Percentiles rank a stretch among this genome's conserved stretches.
Conservation (phyloP, 2,113 vertebrate species). For the Arothron firmamentum region DNA sequence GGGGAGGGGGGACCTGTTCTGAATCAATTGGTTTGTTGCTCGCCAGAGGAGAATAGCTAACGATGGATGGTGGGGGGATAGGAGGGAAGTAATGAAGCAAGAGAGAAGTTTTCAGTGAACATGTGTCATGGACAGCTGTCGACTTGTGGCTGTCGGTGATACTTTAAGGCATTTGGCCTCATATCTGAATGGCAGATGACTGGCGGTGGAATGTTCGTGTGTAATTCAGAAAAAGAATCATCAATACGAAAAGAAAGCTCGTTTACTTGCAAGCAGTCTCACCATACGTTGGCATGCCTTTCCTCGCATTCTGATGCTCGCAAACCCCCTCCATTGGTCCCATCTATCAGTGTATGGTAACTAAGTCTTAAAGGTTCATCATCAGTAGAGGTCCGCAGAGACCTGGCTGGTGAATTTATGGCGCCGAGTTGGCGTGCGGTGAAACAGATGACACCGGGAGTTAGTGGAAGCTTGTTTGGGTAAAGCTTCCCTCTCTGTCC, state of each 20-base stretch:
- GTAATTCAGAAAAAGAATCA: neutral
- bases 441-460: slow-evolving; percentile 38
- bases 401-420: slow-evolving; percentile 40
- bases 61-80: slow-evolving; percentile 14
- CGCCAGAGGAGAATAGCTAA: slow-evolving; percentile 20
- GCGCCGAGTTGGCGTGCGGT: slow-evolving; percentile 37
- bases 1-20: slow-evolving; percentile 45
- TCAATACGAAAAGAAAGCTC: too few relatives aligned
- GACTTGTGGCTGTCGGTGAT: slow-evolving; percentile 36
- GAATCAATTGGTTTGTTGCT: slow-evolving; percentile 10
- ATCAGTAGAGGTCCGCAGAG: slow-evolving; percentile 26
- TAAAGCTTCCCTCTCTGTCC: slow-evolving; percentile 37
- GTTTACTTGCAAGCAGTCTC: too few relatives aligned
- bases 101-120: slow-evolving; percentile 41
- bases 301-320: neutral
- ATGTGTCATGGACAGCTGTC: slow-evolving; percentile 67
- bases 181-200: slow-evolving; percentile 17
- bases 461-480: slow-evolving; percentile 42
- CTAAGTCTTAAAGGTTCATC: slow-evolving; percentile 28
- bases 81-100: slow-evolving; percentile 59
- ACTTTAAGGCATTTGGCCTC: slow-evolving; percentile 35
- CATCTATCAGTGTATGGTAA: slow-evolving; percentile 31
- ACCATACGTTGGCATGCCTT: neutral
- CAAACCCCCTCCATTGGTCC: slow-evolving; percentile 3
- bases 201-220: neutral